A percentile compares a stretch with the other conserved stretches of the same genome.
Conservation (phyloP, 2,113 vertebrate species). For the Pampusana beccarii region DNA sequence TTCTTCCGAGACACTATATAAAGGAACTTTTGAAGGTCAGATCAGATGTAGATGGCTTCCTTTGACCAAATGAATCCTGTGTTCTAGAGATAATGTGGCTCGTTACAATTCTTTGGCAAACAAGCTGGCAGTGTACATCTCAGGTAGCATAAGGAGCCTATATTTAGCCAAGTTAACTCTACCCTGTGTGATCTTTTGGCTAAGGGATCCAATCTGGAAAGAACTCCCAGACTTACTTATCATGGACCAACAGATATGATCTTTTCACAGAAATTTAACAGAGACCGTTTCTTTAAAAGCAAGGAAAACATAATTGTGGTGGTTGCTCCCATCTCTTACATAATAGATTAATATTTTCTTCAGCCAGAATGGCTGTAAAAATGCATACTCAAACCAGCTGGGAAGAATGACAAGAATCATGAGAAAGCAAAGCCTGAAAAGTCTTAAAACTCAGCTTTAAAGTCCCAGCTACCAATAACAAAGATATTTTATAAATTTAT, state of each 20-base stretch:
- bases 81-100: not conserved
- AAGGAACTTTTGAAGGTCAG: not conserved
- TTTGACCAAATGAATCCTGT: not conserved
- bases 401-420: not conserved
- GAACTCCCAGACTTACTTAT: not conserved
- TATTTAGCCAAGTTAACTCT: not conserved
- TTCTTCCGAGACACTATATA: not conserved
- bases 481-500: not conserved
- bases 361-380: not conserved
- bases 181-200: not conserved
- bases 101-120: not conserved
- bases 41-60: not conserved
- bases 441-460: not conserved
- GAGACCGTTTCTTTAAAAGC: not conserved
- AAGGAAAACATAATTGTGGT: not conserved
- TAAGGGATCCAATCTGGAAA: not conserved
- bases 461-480: not conserved
- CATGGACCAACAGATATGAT: not conserved
- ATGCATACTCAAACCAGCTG: not conserved
- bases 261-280: not conserved
- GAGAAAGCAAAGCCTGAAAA: not conserved
- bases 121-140: not conserved
- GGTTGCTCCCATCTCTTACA: not conserved
- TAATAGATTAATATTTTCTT: not conserved
- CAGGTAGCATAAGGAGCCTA: not conserved